A percentile compares a stretch with the other conserved stretches of the same genome.
Evolutionary conservation across 1,140 invertebrate genomes (phyloP).

Genomic region (Drosophila busckii): DNA sequence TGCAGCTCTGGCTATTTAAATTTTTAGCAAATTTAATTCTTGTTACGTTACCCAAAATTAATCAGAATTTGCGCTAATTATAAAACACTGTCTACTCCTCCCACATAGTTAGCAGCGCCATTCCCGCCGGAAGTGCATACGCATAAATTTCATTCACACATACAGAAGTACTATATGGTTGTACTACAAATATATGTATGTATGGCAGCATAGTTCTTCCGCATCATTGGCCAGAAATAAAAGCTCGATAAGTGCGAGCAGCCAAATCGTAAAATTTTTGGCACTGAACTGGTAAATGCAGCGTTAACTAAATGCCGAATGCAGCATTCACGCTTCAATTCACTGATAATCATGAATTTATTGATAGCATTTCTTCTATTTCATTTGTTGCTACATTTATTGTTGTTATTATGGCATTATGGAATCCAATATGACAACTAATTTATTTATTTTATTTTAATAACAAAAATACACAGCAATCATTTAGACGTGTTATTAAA

Average conservation of each 20-base stretch:
- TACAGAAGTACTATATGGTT: background rate
- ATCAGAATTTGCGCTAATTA: too few species aligned
- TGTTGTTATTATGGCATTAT: too few species aligned
- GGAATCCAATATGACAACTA: too few species aligned
- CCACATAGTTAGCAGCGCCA: background rate
- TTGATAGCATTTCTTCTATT: conserved; percentile 43
- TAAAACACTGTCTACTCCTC: too few species aligned
- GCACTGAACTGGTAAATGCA: conserved; percentile 3
- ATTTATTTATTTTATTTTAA: too few species aligned
- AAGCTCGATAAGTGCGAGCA: conserved; percentile 25
- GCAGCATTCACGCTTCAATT: conserved; percentile 54
- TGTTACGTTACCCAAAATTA: too few species aligned
- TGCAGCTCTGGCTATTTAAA: too few species aligned
- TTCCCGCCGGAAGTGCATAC: conserved; percentile 25
- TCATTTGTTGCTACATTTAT: conserved; percentile 26
- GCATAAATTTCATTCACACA: conserved; percentile 35
- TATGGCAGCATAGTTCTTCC: conserved; percentile 27
- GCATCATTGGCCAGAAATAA: conserved; percentile 50
- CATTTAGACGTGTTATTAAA: too few species aligned
- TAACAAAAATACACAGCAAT: too few species aligned
- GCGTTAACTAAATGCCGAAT: conserved; percentile 12
- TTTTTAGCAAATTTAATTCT: too few species aligned
- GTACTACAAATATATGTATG: background rate
- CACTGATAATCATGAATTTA: conserved; percentile 60
- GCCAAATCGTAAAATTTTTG: conserved; percentile 17